Evolutionary conservation across 2,888 invertebrate genomes (phyloP).

Genomic region (Microctonus brassicae): DNA sequence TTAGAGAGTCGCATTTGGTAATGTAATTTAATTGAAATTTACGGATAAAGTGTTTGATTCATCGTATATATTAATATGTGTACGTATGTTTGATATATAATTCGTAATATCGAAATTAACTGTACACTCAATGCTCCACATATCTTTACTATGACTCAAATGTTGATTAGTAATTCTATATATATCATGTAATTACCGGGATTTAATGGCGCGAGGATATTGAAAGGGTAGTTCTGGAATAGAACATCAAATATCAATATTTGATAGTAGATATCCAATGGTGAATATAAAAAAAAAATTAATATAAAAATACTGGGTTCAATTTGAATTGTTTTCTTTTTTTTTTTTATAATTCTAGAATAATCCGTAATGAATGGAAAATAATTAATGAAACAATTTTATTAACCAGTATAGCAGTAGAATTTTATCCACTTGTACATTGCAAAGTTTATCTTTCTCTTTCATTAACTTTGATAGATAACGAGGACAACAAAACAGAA

Average conservation of each 20-base stretch:
- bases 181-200: not conserved
- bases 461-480: conserved; percentile 41
- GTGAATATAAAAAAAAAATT: too few relatives aligned
- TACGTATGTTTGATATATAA: too few relatives aligned
- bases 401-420: too few relatives aligned
- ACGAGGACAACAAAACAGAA: conserved; percentile 11
- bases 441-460: not conserved
- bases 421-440: too few relatives aligned
- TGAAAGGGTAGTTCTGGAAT: not conserved
- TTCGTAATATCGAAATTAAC: not conserved
- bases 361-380: too few relatives aligned
- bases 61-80: not conserved
- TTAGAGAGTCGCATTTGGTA: not conserved
- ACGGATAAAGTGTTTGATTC: not conserved
- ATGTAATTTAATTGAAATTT: not conserved
- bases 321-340: too few relatives aligned
- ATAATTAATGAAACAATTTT: too few relatives aligned
- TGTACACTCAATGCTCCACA: not conserved
- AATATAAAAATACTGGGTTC: too few relatives aligned
- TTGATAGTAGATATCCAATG: too few relatives aligned
- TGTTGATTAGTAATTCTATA: not conserved
- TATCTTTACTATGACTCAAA: not conserved
- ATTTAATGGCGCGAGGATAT: not conserved
- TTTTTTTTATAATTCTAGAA: too few relatives aligned
- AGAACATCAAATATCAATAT: not conserved